These are phyloP conservation scores for Coenobita brevimanus DNA, from an alignment of 1,140 invertebrate species.

Conservation along the genomic window DNA sequence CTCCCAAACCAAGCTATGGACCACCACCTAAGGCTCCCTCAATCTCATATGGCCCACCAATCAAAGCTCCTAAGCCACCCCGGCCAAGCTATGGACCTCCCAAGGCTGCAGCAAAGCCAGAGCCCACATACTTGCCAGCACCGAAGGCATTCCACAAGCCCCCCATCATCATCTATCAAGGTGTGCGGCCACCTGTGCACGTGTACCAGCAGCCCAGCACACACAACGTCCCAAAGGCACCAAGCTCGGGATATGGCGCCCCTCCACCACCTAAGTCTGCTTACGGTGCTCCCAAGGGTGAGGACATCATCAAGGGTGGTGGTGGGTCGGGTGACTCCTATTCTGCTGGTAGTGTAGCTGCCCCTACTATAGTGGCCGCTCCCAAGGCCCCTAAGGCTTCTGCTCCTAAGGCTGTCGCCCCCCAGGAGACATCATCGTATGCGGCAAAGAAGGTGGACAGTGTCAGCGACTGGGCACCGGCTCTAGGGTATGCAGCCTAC, in stretches of 20 bases:
- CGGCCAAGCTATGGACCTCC: slow-evolving; percentile 55
- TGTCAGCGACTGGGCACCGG: slow-evolving; percentile 37
- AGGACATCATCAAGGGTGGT: slow-evolving; percentile 61
- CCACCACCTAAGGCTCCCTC: slow-evolving; percentile 53
- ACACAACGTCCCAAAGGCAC: neutral
- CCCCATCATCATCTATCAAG: slow-evolving; percentile 75
- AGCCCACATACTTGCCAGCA: slow-evolving; percentile 71
- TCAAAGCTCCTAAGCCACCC: slow-evolving; percentile 58
- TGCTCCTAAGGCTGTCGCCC: neutral
- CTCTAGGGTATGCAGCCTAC: slow-evolving; percentile 43
- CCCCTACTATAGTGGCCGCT: neutral
- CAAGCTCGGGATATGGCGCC: slow-evolving; percentile 24
- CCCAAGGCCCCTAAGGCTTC: neutral
- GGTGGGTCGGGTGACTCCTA: slow-evolving; percentile 38
- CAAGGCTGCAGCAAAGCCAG: slow-evolving; percentile 41
- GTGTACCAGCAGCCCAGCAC: slow-evolving; percentile 72
- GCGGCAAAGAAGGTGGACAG: neutral
- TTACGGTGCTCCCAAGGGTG: slow-evolving; percentile 67
- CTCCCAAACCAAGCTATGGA: slow-evolving; percentile 46
- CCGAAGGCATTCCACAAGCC: slow-evolving; percentile 73
- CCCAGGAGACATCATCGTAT: neutral
- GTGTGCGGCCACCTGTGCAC: slow-evolving; percentile 73
- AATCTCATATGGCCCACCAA: slow-evolving; percentile 54
- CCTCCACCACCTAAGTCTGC: slow-evolving; percentile 2
- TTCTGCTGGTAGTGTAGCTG: slow-evolving; percentile 23